phyloP scores from a whole-genome alignment of 2,113 vertebrate species.

The Lagenorhynchus albirostris region DNA sequence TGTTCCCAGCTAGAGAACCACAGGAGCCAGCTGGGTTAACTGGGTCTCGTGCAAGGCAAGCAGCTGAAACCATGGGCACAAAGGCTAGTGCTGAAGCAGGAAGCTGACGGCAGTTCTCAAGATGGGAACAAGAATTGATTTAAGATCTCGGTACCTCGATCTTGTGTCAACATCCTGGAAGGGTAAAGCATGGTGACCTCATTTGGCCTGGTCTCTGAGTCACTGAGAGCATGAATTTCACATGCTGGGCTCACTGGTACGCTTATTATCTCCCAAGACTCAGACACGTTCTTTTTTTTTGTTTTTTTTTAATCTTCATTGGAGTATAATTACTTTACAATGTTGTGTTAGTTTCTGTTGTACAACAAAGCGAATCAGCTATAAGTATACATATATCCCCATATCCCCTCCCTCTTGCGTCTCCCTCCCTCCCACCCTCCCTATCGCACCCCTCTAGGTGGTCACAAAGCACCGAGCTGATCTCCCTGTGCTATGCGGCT shows the following conservation, averaged over 20 bases:
- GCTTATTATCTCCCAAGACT: not conserved
- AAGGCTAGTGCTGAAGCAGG: not conserved
- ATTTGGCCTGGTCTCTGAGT: not conserved
- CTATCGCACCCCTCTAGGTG: too few species aligned
- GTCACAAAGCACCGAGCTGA: too few species aligned
- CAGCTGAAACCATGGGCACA: accelerated
- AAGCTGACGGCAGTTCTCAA: not conserved
- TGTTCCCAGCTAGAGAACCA: not conserved
- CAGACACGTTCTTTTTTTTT: not conserved
- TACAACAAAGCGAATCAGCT: too few species aligned
- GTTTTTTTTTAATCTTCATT: too few species aligned
- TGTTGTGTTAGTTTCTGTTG: too few species aligned
- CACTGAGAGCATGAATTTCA: not conserved
- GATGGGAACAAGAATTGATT: not conserved
- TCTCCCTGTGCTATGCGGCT: too few species aligned
- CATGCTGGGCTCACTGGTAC: too few species aligned
- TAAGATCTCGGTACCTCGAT: not conserved
- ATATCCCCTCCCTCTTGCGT: too few species aligned
- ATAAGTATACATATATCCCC: too few species aligned
- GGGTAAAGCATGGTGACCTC: not conserved
- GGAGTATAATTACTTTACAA: too few species aligned
- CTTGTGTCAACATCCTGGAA: not conserved
- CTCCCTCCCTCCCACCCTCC: too few species aligned
- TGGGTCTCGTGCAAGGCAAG: not conserved
- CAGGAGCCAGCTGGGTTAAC: not conserved